Conservation (phyloP, 2,888 invertebrate genomes). For the Scaptomyza caliginosa region DNA sequence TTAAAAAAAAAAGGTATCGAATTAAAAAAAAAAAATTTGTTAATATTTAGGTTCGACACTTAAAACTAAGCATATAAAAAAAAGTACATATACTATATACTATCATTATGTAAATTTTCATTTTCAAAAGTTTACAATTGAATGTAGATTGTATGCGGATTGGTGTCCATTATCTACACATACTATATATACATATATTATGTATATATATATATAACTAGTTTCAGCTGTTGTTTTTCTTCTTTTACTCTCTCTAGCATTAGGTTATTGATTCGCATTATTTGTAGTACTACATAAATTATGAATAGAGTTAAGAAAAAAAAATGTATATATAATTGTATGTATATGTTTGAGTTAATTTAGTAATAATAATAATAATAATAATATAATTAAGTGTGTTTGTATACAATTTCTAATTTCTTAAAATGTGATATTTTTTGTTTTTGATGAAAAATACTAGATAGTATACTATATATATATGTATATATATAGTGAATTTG, state of each 20-base stretch:
- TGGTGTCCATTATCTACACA: constrained; percentile 1
- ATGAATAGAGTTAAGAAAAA: constrained; percentile 20
- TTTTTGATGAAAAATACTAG: constrained; percentile 24
- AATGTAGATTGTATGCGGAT: constrained; percentile 13
- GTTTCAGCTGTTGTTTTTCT: constrained; percentile 39
- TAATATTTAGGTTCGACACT: constrained; percentile 8
- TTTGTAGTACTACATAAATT: constrained; percentile 15
- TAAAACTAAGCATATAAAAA: constrained; percentile 42
- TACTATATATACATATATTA: constrained; percentile 1
- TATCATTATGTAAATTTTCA: not conserved
- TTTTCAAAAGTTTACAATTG: constrained; percentile 26
- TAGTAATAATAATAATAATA: constrained; percentile 12
- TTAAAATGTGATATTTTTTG: constrained; percentile 12
- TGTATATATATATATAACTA: constrained; percentile 7
- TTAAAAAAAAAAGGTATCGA: constrained; percentile 36
- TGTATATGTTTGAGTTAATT: not conserved
- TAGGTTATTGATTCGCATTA: constrained; percentile 15
- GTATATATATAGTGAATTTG: constrained; percentile 1
- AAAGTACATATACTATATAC: constrained; percentile 13
- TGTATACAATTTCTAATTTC: constrained; percentile 6
- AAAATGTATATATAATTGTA: constrained; percentile 15
- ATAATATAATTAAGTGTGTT: constrained; percentile 6
- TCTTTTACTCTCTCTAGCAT: constrained; percentile 27
- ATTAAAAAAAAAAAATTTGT: constrained; percentile 42
- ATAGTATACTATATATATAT: constrained; percentile 1